These are phyloP conservation scores for Bos indicus DNA, from an alignment of 2,113 vertebrate genomes.

Conservation along the genomic window DNA sequence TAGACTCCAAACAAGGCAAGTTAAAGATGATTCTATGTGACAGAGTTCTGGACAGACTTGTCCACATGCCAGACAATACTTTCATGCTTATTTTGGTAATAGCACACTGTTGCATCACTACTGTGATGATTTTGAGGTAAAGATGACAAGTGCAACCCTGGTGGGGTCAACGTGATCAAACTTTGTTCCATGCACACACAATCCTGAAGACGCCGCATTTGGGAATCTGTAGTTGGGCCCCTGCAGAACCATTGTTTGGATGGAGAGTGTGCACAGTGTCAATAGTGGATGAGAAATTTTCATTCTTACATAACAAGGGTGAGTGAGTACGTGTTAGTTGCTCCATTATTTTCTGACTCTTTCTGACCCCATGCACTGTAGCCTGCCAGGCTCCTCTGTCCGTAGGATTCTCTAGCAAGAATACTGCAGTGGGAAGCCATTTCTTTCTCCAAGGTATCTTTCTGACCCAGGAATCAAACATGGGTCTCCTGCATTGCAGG, in stretches of 20 bases:
- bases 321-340: neutral
- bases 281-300: neutral
- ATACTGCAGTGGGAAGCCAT: neutral
- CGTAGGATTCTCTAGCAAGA: neutral
- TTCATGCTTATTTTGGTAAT: too few relatives aligned
- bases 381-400: neutral
- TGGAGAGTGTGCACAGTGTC: rapidly evolving
- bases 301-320: rapidly evolving
- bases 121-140: rapidly evolving
- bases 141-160: too few relatives aligned
- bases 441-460: neutral
- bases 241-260: neutral
- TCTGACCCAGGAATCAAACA: neutral
- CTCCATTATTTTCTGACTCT: neutral
- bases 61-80: too few relatives aligned
- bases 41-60: neutral
- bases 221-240: neutral
- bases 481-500: neutral
- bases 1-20: neutral
- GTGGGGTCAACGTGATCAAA: rapidly evolving
- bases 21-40: rapidly evolving
- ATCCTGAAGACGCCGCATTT: neutral
- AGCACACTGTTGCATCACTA: rapidly evolving
- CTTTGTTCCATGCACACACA: rapidly evolving
- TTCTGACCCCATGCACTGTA: neutral